Conservation (phyloP, 2,797 vertebrate genomes). For the Enteromius radiatus region DNA sequence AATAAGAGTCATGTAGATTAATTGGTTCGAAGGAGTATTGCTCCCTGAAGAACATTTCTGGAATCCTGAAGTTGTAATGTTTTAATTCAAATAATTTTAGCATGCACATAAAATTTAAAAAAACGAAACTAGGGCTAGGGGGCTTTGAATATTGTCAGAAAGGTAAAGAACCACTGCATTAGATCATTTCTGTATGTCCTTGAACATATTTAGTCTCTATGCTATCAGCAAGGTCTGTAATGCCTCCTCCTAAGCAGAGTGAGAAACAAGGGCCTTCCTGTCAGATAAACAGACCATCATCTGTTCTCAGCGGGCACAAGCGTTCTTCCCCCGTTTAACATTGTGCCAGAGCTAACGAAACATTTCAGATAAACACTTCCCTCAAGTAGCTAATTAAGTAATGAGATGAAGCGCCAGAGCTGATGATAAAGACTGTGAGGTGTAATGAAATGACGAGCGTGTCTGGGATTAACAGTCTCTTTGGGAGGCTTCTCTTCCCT, state of each 20-base stretch:
- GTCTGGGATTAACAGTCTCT: conserved; percentile 12
- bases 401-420: background rate
- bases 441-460: conserved; percentile 13
- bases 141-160: background rate
- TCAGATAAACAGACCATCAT: conserved; percentile 43
- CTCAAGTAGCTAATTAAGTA: conserved; percentile 19
- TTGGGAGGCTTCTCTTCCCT: background rate
- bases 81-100: background rate
- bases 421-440: conserved; percentile 10
- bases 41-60: background rate
- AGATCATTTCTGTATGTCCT: background rate
- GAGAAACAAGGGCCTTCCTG: conserved; percentile 33
- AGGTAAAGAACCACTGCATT: background rate
- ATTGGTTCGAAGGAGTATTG: background rate
- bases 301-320: conserved; percentile 30
- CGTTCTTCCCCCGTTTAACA: background rate
- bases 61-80: background rate
- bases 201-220: conserved; percentile 13
- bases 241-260: conserved; percentile 15
- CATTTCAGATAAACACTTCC: conserved; percentile 40
- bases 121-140: background rate
- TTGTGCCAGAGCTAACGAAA: background rate
- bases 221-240: conserved; percentile 38
- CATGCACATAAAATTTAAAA: background rate
- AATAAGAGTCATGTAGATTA: no score